Evolutionary conservation across 2,797 vertebrate species (phyloP).

Genomic region (Coranthus polyacanthus): DNA sequence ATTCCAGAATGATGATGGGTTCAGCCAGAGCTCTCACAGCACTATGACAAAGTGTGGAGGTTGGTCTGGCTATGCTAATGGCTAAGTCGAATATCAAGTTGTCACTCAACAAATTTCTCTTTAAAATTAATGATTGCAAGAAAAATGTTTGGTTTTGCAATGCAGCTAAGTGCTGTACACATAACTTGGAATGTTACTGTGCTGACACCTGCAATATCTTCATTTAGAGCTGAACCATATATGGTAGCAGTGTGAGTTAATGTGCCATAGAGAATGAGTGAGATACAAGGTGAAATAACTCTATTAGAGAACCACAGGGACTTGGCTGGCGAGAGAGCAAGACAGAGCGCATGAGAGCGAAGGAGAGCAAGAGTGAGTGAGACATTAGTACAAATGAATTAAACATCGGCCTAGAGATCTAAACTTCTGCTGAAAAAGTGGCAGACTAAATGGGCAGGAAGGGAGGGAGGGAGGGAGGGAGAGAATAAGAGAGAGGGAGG

Average conservation of each 20-base stretch:
- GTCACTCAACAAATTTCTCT: too few species aligned
- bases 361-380: constrained; percentile 53
- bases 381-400: constrained; percentile 73
- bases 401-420: constrained; percentile 62
- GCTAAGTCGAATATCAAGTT: too few species aligned
- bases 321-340: constrained; percentile 34
- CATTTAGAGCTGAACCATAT: too few species aligned
- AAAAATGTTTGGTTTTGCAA: too few species aligned
- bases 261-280: constrained; percentile 9
- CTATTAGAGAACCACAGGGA: constrained; percentile 52
- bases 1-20: too few species aligned
- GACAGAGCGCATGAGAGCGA: constrained; percentile 43
- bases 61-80: too few species aligned
- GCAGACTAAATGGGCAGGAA: constrained; percentile 38
- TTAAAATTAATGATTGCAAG: too few species aligned
- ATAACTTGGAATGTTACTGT: too few species aligned
- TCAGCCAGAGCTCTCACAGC: too few species aligned
- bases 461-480: background rate
- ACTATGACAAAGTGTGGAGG: too few species aligned
- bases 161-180: too few species aligned
- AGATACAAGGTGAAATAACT: constrained; percentile 48
- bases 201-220: too few species aligned
- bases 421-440: constrained; percentile 57
- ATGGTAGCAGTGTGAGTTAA: background rate
- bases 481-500: background rate